Conservation (phyloP, 1,140 invertebrate species). For the Tetramorium simillimum region DNA sequence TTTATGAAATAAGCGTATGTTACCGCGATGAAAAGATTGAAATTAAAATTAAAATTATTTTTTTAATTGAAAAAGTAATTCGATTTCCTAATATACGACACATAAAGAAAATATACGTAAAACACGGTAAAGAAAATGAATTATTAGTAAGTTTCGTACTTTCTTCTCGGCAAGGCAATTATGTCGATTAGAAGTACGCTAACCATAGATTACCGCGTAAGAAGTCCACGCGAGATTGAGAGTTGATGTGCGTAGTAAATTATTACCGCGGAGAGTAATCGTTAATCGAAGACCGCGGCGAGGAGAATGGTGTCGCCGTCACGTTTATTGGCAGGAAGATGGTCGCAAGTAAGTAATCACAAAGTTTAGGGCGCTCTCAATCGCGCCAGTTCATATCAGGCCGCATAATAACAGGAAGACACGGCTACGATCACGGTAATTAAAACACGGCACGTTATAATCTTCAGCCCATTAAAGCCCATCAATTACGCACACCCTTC, state of each 20-base stretch:
- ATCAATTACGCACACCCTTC: conserved; percentile 71
- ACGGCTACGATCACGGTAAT: conserved; percentile 68
- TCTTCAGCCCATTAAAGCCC: conserved; percentile 75
- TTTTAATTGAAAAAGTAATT: neutral
- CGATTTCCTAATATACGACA: neutral
- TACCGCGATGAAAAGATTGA: neutral
- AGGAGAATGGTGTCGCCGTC: conserved; percentile 49
- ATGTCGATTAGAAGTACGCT: conserved; percentile 36
- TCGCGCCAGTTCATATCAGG: conserved; percentile 59
- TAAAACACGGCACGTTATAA: conserved; percentile 73
- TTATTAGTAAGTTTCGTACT: conserved; percentile 42
- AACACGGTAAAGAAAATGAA: neutral
- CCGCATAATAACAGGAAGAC: conserved; percentile 69
- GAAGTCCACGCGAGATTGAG: conserved; percentile 27
- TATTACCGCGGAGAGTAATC: conserved; percentile 37
- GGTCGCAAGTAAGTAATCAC: conserved; percentile 33
- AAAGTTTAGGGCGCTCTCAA: conserved; percentile 54
- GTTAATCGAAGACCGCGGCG: conserved; percentile 48
- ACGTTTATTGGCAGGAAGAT: conserved; percentile 50
- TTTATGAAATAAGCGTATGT: no score
- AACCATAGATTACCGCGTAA: conserved; percentile 5
- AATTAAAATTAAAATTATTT: neutral
- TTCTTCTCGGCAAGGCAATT: conserved; percentile 19
- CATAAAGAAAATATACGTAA: neutral
- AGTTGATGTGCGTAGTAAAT: conserved; percentile 34